Conservation (phyloP, 2,797 vertebrate species). For the Limnodromus scolopaceus region DNA sequence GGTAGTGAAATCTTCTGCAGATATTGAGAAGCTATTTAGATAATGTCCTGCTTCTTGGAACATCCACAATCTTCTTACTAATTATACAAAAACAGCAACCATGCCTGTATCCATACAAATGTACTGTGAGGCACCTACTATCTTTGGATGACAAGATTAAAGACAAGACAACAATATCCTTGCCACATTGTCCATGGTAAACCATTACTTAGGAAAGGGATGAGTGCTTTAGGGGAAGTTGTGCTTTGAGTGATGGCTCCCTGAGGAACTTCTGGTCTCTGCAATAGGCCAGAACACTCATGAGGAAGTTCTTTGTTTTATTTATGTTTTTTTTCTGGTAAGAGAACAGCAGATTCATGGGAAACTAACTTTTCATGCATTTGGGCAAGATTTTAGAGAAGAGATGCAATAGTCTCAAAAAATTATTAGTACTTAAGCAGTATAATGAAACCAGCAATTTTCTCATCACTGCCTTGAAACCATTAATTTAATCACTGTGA, state of each 20-base stretch:
- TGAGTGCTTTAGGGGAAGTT: not conserved
- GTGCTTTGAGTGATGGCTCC: not conserved
- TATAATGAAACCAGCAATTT: slow-evolving; percentile 25
- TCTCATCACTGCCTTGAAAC: slow-evolving; percentile 19
- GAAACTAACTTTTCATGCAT: not conserved
- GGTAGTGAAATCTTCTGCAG: not conserved
- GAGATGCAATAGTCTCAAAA: not conserved
- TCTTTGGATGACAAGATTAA: not conserved
- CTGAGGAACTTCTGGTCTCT: not conserved
- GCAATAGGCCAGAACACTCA: not conserved
- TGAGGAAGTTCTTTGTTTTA: not conserved
- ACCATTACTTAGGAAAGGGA: not conserved
- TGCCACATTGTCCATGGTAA: not conserved
- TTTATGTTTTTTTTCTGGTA: not conserved
- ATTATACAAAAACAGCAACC: not conserved
- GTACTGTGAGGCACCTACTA: not conserved
- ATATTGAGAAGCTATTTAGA: not conserved
- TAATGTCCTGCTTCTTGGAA: not conserved
- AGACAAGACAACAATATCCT: not conserved
- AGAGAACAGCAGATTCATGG: not conserved
- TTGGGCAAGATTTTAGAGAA: not conserved
- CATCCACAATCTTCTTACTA: not conserved
- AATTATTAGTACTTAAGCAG: not conserved
- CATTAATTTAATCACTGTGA: slow-evolving; percentile 14
- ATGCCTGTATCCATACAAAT: not conserved